Evolutionary conservation across 2,888 invertebrate genomes (phyloP).

Genomic region (Archaeoteleia sp.): DNA sequence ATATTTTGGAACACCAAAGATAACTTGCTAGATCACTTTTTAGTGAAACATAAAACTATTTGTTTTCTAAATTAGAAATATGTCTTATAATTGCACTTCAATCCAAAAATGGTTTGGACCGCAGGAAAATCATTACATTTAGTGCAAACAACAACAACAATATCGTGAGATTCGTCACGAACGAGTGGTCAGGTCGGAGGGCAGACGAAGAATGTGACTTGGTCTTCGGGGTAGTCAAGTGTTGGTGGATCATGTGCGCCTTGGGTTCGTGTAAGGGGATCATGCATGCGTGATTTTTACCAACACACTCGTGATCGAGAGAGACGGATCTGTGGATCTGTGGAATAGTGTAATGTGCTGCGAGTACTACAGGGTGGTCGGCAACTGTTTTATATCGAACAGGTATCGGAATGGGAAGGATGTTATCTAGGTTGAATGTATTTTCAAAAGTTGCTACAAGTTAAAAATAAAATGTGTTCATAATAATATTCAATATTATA

Average conservation of each 20-base stretch:
- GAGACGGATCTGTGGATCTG: constrained; percentile 35
- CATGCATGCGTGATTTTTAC: constrained; percentile 71
- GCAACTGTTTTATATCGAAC: constrained; percentile 38
- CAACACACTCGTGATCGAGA: constrained; percentile 48
- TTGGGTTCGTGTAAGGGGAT: constrained; percentile 63
- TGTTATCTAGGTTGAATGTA: too few species aligned
- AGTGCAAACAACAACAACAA: too few species aligned
- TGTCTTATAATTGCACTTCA: too few species aligned
- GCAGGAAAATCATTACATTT: too few species aligned
- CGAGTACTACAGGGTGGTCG: constrained; percentile 24
- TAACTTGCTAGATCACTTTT: too few species aligned
- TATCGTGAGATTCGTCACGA: constrained; percentile 51
- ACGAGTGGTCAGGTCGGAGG: constrained; percentile 71
- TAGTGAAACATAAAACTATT: too few species aligned
- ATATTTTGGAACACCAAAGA: too few species aligned
- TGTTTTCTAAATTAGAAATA: too few species aligned
- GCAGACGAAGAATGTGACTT: constrained; percentile 71
- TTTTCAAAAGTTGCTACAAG: constrained; percentile 11
- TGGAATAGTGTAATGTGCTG: constrained; percentile 11
- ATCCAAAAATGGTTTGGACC: too few species aligned
- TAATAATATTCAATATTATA: too few species aligned
- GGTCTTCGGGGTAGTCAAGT: constrained; percentile 70
- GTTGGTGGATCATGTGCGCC: constrained; percentile 56
- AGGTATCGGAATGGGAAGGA: constrained; percentile 36
- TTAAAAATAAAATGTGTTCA: too few species aligned